phyloP scores from a whole-genome alignment of 2,113 vertebrate genomes.

The Merops nubicus region DNA sequence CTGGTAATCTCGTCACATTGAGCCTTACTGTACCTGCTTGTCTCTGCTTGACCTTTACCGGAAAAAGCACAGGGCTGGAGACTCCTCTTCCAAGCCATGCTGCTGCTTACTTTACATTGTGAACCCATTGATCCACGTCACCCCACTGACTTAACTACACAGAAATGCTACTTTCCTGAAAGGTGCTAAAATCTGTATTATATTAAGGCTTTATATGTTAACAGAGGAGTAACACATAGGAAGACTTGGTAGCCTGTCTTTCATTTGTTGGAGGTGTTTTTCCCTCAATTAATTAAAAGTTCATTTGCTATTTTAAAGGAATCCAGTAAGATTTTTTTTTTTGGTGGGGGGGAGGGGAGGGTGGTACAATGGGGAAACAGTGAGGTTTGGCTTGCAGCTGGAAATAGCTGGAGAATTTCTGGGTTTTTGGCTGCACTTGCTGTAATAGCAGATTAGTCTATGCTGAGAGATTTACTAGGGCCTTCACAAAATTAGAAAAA shows the following conservation, averaged over 20 bases:
- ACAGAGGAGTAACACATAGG: neutral
- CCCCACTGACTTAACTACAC: neutral
- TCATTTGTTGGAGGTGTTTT: neutral
- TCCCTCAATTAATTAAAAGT: neutral
- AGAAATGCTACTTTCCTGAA: neutral
- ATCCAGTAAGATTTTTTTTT: neutral
- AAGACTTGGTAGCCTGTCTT: neutral
- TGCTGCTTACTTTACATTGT: neutral
- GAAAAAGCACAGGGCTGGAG: neutral
- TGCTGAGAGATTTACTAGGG: neutral
- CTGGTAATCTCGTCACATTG: neutral
- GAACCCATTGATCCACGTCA: no score
- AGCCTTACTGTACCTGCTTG: neutral
- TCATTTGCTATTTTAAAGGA: conserved; percentile 31
- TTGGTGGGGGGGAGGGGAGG: no score
- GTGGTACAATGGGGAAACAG: neutral
- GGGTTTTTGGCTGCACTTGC: conserved; percentile 10
- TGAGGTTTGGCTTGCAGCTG: neutral
- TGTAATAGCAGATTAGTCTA: neutral
- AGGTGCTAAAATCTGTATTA: neutral
- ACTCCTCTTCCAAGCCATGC: neutral
- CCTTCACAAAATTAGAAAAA: conserved; percentile 33
- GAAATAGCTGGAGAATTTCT: conserved; percentile 36
- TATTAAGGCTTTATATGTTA: neutral
- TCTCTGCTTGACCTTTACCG: neutral